Evolutionary conservation across 2,888 invertebrate genomes (phyloP).

Genomic region (Plagiodera versicolora): DNA sequence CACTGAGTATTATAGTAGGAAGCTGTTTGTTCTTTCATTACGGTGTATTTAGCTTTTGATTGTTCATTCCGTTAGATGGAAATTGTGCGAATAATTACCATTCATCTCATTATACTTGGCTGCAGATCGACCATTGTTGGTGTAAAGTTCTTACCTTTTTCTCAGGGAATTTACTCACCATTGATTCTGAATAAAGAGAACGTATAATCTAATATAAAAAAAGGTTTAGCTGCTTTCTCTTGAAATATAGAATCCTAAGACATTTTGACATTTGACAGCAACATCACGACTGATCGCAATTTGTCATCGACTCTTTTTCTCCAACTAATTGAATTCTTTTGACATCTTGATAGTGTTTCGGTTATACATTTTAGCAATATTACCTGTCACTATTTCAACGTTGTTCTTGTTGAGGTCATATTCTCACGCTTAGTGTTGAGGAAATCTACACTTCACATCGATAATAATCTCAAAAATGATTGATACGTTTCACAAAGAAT

Average conservation of each 20-base stretch:
- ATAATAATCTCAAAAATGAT: too few relatives aligned
- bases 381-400: neutral
- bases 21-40: neutral
- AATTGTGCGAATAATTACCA: constrained; percentile 9
- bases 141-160: neutral
- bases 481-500: too few relatives aligned
- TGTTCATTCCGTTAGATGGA: constrained; percentile 13
- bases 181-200: neutral
- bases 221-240: neutral
- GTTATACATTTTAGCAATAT: too few relatives aligned
- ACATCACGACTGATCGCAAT: too few relatives aligned
- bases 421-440: too few relatives aligned
- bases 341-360: too few relatives aligned
- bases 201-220: constrained; percentile 6
- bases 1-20: neutral
- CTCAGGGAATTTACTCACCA: constrained; percentile 10
- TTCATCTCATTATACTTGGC: neutral
- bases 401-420: neutral
- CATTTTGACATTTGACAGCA: too few relatives aligned
- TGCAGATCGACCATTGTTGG: constrained; percentile 11
- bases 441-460: too few relatives aligned
- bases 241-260: neutral
- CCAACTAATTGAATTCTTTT: too few relatives aligned
- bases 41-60: neutral
- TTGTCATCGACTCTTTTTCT: too few relatives aligned